Percentiles rank a stretch among this genome's conserved stretches.
These are phyloP conservation scores for Peromyscus maniculatus DNA, from an alignment of 2,113 vertebrate species.

Conservation along the genomic window DNA sequence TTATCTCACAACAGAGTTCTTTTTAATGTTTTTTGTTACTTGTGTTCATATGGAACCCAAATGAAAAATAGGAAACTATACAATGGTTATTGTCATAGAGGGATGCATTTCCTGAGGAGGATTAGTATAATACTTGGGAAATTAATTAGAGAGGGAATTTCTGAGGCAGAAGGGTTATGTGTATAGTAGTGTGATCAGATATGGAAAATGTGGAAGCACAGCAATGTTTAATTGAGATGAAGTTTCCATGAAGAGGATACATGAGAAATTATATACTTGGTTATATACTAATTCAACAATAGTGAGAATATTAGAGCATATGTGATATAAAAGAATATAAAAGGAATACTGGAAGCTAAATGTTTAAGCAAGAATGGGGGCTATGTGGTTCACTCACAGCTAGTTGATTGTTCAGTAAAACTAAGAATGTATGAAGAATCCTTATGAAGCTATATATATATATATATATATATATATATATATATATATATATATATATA, in stretches of 20 bases:
- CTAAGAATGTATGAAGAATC: not conserved
- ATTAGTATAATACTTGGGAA: not conserved
- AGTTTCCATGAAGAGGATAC: not conserved
- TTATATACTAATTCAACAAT: not conserved
- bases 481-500: no score
- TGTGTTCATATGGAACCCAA: not conserved
- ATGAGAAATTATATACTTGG: not conserved
- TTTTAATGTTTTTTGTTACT: not conserved
- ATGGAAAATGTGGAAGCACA: not conserved
- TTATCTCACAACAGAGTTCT: accelerated
- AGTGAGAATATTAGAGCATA: not conserved
- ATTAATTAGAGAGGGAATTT: no score
- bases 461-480: no score
- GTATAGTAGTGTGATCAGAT: not conserved
- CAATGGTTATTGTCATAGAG: not conserved
- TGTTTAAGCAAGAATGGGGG: not conserved
- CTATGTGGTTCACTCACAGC: not conserved
- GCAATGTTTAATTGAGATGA: not conserved
- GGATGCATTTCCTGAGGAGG: not conserved
- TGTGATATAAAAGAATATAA: not conserved
- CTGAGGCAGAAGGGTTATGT: no score
- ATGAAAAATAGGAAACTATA: not conserved
- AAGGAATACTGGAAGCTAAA: not conserved
- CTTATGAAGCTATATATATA: not conserved
- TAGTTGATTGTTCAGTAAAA: not conserved